Evolutionary conservation across 2,888 invertebrate genomes (phyloP).

Genomic region (Philaethria dido): DNA sequence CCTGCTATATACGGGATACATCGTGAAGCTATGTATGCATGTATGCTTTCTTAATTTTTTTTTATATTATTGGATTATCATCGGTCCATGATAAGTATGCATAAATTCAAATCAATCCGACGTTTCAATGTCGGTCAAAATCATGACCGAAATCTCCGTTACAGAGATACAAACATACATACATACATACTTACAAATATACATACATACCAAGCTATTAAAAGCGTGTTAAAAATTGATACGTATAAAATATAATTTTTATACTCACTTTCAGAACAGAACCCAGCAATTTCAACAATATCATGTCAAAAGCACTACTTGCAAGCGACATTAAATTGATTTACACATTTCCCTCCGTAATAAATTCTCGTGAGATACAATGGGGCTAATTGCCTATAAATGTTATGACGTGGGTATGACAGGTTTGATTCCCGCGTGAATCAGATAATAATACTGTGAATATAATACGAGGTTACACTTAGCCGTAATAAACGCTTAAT

Average conservation of each 20-base stretch:
- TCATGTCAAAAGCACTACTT: background rate
- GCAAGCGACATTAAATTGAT: slow-evolving; percentile 24
- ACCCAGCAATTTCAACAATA: background rate
- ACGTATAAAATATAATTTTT: too few relatives aligned
- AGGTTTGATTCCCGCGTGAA: slow-evolving; percentile 33
- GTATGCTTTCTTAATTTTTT: too few relatives aligned
- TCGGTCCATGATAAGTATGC: too few relatives aligned
- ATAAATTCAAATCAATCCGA: too few relatives aligned
- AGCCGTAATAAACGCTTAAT: background rate
- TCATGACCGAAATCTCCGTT: too few relatives aligned
- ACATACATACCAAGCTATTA: too few relatives aligned
- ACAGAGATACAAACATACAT: background rate
- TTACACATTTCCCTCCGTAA: slow-evolving; percentile 17
- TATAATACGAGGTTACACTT: slow-evolving; percentile 13
- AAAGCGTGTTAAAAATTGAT: too few relatives aligned
- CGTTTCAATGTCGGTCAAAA: too few relatives aligned
- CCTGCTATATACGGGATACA: too few relatives aligned
- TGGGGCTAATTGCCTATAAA: slow-evolving; percentile 29
- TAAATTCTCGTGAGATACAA: slow-evolving; percentile 21
- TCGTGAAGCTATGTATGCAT: too few relatives aligned
- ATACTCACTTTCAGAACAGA: background rate
- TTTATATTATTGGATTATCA: too few relatives aligned
- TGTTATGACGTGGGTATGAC: slow-evolving; percentile 36
- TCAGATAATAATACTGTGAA: slow-evolving; percentile 18
- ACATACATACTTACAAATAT: too few relatives aligned